Evolutionary conservation across 2,113 vertebrate genomes (phyloP).

Genomic region (Narcine bancroftii): DNA sequence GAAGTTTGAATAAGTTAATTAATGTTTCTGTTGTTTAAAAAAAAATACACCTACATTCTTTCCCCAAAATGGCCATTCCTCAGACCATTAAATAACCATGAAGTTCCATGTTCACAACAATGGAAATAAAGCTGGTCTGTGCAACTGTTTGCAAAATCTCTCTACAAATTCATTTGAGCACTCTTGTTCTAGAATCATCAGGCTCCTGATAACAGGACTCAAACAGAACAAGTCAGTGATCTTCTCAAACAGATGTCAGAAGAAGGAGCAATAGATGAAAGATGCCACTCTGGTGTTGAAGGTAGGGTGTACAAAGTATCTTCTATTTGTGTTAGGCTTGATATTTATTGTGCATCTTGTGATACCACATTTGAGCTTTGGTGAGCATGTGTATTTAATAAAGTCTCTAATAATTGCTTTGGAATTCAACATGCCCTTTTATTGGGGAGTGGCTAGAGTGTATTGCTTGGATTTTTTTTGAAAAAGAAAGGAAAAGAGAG

Average conservation of each 20-base stretch:
- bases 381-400: neutral
- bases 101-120: neutral
- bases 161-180: neutral
- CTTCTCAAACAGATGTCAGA: constrained; percentile 75
- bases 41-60: neutral
- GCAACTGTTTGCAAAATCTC: neutral
- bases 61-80: neutral
- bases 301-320: constrained; percentile 33
- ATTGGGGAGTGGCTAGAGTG: neutral
- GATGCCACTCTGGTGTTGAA: constrained; percentile 46
- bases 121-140: neutral
- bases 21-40: neutral
- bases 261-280: constrained; percentile 74
- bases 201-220: constrained; percentile 66
- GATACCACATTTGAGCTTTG: neutral
- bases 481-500: neutral
- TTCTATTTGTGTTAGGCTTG: neutral
- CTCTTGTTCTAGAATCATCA: constrained; percentile 59
- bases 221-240: constrained; percentile 72
- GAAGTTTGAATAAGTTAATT: neutral
- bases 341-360: neutral
- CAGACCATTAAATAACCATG: neutral
- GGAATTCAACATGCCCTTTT: too few species aligned
- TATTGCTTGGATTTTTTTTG: neutral
- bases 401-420: neutral